Conservation (phyloP, 2,888 invertebrate species). For the Calliscelio sp. region DNA sequence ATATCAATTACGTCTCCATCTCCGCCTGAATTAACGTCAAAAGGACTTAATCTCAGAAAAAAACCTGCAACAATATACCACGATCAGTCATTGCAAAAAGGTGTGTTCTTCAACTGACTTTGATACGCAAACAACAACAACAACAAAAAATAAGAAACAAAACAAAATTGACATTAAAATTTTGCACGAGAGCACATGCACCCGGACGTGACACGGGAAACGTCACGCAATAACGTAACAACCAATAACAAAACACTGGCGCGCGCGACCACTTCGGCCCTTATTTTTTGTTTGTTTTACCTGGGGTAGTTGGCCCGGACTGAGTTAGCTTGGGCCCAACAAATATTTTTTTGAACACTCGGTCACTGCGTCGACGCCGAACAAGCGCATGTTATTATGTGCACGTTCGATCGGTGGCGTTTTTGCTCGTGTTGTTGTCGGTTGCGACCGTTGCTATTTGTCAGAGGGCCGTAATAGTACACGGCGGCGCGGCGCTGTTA, state of each 20-base stretch:
- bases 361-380: conserved; percentile 14
- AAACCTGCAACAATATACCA: neutral
- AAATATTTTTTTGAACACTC: conserved; percentile 25
- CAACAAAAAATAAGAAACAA: too few relatives aligned
- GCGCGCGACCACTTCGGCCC: neutral
- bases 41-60: neutral
- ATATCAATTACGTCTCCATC: neutral
- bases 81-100: neutral
- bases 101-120: too few relatives aligned
- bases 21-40: neutral
- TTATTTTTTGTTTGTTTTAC: conserved; percentile 31
- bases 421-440: too few relatives aligned
- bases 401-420: too few relatives aligned
- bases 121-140: too few relatives aligned
- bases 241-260: neutral
- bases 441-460: conserved; percentile 44
- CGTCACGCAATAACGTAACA: conserved; percentile 14
- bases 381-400: conserved; percentile 15
- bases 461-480: too few relatives aligned
- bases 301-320: conserved; percentile 26
- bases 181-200: conserved; percentile 8
- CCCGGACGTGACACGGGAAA: conserved; percentile 13
- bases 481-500: conserved; percentile 37
- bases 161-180: neutral
- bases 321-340: conserved; percentile 9